phyloP scores from a whole-genome alignment of 2,113 vertebrate genomes.

The Eublepharis macularius region DNA sequence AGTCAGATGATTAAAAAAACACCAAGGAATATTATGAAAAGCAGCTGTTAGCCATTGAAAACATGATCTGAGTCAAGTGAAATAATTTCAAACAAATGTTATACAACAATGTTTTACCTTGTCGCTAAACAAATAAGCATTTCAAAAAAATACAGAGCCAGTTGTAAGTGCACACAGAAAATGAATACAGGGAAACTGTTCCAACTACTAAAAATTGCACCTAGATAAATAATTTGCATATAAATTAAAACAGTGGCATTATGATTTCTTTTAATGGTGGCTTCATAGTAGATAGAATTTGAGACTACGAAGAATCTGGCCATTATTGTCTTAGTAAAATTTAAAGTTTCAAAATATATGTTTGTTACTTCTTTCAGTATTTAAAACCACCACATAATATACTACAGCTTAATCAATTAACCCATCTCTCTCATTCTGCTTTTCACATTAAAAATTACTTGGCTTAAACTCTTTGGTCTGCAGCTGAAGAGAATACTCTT shows the following conservation, averaged over 20 bases:
- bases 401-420: constrained; percentile 52
- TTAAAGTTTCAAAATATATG: constrained; percentile 28
- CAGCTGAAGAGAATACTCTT: background rate
- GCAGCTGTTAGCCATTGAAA: constrained; percentile 11
- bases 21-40: constrained; percentile 15
- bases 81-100: constrained; percentile 17
- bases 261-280: background rate
- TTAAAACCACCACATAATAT: constrained; percentile 19
- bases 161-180: background rate
- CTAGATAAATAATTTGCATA: constrained; percentile 7
- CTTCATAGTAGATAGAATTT: background rate
- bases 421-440: constrained; percentile 40
- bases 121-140: background rate
- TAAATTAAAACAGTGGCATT: constrained; percentile 16
- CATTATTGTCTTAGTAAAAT: constrained; percentile 12
- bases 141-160: background rate
- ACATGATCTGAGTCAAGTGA: background rate
- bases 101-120: background rate
- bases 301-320: background rate
- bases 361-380: constrained; percentile 44
- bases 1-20: constrained; percentile 1
- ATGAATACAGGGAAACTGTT: background rate
- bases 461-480: background rate
- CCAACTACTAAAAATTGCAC: background rate
- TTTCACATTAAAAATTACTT: background rate